Percentiles rank a stretch among this genome's conserved stretches.
Evolutionary conservation across 2,888 invertebrate genomes (phyloP).

Genomic region (Neoaliturus tenellus): DNA sequence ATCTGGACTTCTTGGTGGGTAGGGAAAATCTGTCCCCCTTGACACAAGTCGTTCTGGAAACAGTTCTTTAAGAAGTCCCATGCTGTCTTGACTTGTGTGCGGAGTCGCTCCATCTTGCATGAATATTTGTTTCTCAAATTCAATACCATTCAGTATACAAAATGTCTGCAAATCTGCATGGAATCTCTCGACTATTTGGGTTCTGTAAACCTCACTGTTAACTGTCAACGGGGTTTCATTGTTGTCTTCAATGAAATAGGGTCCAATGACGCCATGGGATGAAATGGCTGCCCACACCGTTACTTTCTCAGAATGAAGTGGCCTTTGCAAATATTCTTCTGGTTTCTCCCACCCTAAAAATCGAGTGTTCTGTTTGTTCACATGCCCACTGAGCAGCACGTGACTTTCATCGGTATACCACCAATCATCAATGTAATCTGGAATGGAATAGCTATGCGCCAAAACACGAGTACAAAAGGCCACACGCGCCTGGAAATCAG

Average conservation of each 20-base stretch:
- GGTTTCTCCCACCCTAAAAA: constrained; percentile 14
- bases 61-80: background rate
- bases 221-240: background rate
- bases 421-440: too few relatives aligned
- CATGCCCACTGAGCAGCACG: constrained; percentile 21
- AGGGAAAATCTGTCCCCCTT: constrained; percentile 15
- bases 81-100: background rate
- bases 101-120: constrained; percentile 32
- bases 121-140: constrained; percentile 22
- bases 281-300: constrained; percentile 16
- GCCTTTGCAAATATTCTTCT: constrained; percentile 20
- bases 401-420: constrained; percentile 26
- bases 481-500: too few relatives aligned
- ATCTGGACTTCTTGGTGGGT: constrained; percentile 31
- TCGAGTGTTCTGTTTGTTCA: constrained; percentile 5
- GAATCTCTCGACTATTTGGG: background rate
- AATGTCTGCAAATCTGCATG: constrained; percentile 32
- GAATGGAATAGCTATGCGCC: too few relatives aligned
- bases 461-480: too few relatives aligned
- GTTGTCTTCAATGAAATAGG: constrained; percentile 37
- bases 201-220: background rate
- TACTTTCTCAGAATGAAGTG: constrained; percentile 16
- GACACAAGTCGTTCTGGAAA: constrained; percentile 3
- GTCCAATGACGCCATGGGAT: background rate
- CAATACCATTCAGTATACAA: constrained; percentile 3